A percentile compares a stretch with the other conserved stretches of the same genome.
phyloP scores from a whole-genome alignment of 2,113 vertebrate genomes.

The Morone saxatilis region DNA sequence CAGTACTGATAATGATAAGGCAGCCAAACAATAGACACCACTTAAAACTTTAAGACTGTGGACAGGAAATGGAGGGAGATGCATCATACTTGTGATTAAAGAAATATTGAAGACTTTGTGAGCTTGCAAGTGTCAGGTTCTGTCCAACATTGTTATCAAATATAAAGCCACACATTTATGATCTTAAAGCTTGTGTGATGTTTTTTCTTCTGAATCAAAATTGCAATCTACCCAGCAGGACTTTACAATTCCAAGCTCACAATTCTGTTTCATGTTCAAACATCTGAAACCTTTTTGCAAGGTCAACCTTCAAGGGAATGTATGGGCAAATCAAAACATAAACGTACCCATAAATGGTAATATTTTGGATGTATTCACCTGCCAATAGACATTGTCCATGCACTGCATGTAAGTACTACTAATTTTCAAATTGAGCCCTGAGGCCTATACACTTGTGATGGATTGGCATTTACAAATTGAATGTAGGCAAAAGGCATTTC shows the following conservation, averaged over 20 bases:
- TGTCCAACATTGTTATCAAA: slow-evolving; percentile 20
- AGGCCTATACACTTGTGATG: slow-evolving; percentile 57
- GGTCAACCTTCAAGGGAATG: slow-evolving; percentile 44
- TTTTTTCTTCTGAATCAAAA: not conserved
- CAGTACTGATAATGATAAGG: slow-evolving; percentile 77
- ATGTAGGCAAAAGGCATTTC: slow-evolving; percentile 69
- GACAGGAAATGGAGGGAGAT: slow-evolving; percentile 43
- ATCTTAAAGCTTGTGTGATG: not conserved
- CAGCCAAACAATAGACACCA: slow-evolving; percentile 71
- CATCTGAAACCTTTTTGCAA: slow-evolving; percentile 29
- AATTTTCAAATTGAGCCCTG: slow-evolving; percentile 34
- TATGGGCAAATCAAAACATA: slow-evolving; percentile 18
- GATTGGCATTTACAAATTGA: slow-evolving; percentile 64
- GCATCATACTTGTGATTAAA: slow-evolving; percentile 24
- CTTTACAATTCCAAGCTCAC: slow-evolving; percentile 26
- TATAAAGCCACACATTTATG: slow-evolving; percentile 18
- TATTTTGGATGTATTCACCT: slow-evolving; percentile 36
- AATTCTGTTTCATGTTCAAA: slow-evolving; percentile 43
- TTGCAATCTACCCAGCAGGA: not conserved
- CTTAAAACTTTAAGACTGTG: slow-evolving; percentile 59
- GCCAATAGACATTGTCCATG: slow-evolving; percentile 40
- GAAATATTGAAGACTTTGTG: slow-evolving; percentile 24
- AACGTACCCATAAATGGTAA: slow-evolving; percentile 14
- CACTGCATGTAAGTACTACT: slow-evolving; percentile 58
- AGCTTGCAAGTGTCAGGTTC: slow-evolving; percentile 35